Evolutionary conservation across 1,140 invertebrate species (phyloP).

Genomic region (Panagrolaimus sp.): DNA sequence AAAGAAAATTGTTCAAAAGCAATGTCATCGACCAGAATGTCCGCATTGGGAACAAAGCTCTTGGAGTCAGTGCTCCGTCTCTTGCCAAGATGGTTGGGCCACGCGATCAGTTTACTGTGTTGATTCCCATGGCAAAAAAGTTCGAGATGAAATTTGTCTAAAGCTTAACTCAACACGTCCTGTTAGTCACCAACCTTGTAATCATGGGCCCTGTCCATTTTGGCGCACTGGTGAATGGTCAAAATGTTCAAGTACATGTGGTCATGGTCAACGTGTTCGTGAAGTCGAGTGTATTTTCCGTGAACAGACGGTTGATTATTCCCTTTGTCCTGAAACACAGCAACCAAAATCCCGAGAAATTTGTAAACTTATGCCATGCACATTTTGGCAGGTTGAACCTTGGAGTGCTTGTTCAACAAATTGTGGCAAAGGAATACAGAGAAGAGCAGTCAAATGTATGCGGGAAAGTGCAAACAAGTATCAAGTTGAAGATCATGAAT

Average conservation of each 20-base stretch:
- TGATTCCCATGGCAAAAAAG: slow-evolving; percentile 35
- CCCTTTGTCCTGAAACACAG: slow-evolving; percentile 35
- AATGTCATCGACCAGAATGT: slow-evolving; percentile 42
- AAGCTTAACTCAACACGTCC: slow-evolving; percentile 30
- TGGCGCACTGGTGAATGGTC: slow-evolving; percentile 48
- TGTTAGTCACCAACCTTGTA: slow-evolving; percentile 47
- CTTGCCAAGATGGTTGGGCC: slow-evolving; percentile 50
- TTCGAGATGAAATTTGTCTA: slow-evolving; percentile 27
- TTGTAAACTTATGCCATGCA: slow-evolving; percentile 44
- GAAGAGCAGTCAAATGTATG: slow-evolving; percentile 35
- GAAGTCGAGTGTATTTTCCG: slow-evolving; percentile 51
- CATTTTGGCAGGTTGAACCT: slow-evolving; percentile 40
- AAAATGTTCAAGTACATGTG: slow-evolving; percentile 46
- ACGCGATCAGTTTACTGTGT: slow-evolving; percentile 53
- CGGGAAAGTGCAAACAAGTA: slow-evolving; percentile 11
- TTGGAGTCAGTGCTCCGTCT: slow-evolving; percentile 53
- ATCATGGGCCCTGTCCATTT: slow-evolving; percentile 53
- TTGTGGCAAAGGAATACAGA: slow-evolving; percentile 48
- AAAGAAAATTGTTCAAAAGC: slow-evolving; percentile 53
- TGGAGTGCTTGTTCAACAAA: slow-evolving; percentile 44
- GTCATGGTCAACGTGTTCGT: slow-evolving; percentile 34
- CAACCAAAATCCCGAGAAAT: slow-evolving; percentile 23
- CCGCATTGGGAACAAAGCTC: slow-evolving; percentile 48
- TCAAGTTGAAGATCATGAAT: slow-evolving; percentile 41
- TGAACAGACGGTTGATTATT: slow-evolving; percentile 49